phyloP scores from a whole-genome alignment of 2,113 vertebrate species.

The Labeo catla region DNA sequence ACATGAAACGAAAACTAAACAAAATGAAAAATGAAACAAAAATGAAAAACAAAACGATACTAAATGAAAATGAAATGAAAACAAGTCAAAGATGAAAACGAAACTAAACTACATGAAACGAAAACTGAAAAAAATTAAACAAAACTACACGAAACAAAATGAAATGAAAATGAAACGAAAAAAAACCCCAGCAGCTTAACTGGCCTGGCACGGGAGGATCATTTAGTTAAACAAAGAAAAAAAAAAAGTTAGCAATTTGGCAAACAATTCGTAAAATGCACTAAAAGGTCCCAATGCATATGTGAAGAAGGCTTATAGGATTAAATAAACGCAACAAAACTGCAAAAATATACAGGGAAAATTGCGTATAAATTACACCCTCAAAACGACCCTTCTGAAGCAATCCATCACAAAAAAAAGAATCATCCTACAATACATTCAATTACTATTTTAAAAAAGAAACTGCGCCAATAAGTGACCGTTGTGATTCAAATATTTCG shows the following conservation, averaged over 20 bases:
- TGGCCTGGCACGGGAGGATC: constrained; percentile 37
- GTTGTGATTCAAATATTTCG: constrained; percentile 6
- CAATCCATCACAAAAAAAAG: constrained; percentile 6
- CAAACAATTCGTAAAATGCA: constrained; percentile 1
- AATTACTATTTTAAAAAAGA: neutral
- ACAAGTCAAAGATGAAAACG: neutral
- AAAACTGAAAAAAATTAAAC: neutral
- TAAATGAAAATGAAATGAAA: too few relatives aligned
- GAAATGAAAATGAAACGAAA: neutral
- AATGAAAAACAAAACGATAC: neutral
- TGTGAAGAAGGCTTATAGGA: constrained; percentile 13
- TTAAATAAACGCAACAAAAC: constrained; percentile 26
- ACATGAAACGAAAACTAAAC: neutral
- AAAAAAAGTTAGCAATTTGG: constrained; percentile 12
- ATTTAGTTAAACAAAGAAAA: neutral
- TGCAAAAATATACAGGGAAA: neutral
- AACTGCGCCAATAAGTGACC: neutral
- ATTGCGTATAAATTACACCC: neutral
- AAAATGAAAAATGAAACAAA: too few relatives aligned
- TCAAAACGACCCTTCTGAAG: constrained; percentile 23
- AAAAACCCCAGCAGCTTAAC: constrained; percentile 13
- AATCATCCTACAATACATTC: constrained; percentile 39
- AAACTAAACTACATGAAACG: neutral
- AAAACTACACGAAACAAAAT: neutral
- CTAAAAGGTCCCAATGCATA: neutral